These are phyloP conservation scores for Laterallus jamaicensis DNA, from an alignment of 2,113 vertebrate species.

Conservation along the genomic window DNA sequence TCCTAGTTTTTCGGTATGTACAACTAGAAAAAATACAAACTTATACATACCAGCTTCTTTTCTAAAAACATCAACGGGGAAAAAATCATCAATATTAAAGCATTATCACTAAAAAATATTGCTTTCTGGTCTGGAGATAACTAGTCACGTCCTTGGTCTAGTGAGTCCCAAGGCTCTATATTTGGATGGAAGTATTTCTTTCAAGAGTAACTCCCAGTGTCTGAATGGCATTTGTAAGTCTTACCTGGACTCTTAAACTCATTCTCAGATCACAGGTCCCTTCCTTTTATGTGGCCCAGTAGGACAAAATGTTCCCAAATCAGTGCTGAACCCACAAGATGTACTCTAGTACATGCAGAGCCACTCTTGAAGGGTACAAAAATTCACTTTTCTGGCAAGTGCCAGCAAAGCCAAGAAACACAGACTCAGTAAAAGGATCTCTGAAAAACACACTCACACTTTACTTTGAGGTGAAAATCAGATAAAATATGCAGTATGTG, in stretches of 20 bases:
- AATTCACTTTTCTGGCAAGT: not conserved
- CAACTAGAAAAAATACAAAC: not conserved
- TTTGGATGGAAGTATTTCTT: not conserved
- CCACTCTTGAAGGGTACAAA: not conserved
- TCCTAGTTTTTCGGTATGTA: not conserved
- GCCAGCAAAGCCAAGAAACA: not conserved
- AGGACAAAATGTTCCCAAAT: fast-evolving
- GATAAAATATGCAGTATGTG: not conserved
- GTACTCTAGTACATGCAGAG: not conserved
- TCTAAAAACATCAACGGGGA: not conserved
- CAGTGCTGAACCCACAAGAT: not conserved
- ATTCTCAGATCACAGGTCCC: not conserved
- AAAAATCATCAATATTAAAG: not conserved
- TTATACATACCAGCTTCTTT: not conserved
- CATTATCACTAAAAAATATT: not conserved
- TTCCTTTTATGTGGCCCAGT: not conserved
- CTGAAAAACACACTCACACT: fast-evolving
- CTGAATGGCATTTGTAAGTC: not conserved
- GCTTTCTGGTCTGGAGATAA: not conserved
- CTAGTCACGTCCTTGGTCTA: not conserved
- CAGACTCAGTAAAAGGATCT: not conserved
- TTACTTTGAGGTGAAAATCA: not conserved
- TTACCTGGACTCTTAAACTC: not conserved
- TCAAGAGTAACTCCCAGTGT: fast-evolving
- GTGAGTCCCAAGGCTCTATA: not conserved